phyloP scores from a whole-genome alignment of 2,797 vertebrate genomes.

The Lemur catta region DNA sequence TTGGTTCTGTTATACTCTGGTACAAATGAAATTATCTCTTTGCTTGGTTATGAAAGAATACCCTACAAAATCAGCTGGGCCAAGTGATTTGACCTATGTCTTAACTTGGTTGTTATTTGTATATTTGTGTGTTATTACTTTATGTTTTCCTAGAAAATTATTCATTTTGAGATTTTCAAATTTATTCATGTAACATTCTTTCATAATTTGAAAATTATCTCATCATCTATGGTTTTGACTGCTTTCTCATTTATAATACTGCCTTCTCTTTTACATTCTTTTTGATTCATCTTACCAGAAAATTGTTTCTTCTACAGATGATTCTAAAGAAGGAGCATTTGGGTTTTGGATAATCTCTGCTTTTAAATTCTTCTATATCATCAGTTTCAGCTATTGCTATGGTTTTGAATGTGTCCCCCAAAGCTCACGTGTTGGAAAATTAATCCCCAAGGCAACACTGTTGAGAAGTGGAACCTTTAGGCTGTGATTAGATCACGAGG shows the following conservation, averaged over 20 bases:
- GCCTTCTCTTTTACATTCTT: neutral
- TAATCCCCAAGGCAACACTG: neutral
- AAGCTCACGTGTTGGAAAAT: neutral
- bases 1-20: neutral
- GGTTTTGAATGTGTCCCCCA: neutral
- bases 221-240: neutral
- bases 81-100: neutral
- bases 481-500: neutral
- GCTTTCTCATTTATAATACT: neutral
- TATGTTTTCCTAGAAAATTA: constrained; percentile 6
- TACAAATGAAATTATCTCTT: neutral
- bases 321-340: neutral
- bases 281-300: neutral
- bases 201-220: neutral
- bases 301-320: neutral
- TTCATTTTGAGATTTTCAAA: neutral
- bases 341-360: neutral
- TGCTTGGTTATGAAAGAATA: neutral
- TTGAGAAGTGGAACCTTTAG: neutral
- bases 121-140: neutral
- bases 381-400: neutral
- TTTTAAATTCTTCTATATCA: neutral
- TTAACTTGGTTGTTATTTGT: neutral
- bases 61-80: neutral
- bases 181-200: neutral